phyloP scores from a whole-genome alignment of 2,797 vertebrate species.

The Micromesistius poutassou region DNA sequence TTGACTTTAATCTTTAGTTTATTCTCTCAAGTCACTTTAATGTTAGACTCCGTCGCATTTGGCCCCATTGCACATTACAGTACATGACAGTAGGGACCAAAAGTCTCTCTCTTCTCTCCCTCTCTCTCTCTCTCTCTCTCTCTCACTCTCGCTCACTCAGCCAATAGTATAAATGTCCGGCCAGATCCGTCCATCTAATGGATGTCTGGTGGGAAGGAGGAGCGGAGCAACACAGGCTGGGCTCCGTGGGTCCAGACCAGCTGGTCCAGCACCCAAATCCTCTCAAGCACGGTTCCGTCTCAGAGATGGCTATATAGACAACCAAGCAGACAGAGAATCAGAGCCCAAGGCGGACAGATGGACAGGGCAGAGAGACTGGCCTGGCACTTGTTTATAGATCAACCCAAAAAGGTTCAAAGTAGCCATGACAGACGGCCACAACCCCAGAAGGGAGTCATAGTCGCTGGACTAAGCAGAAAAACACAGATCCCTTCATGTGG shows the following conservation, averaged over 20 bases:
- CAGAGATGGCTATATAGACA: constrained; percentile 9
- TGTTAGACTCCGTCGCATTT: not conserved
- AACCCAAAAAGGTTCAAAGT: not conserved
- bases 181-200: constrained; percentile 32
- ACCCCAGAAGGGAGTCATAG: not conserved
- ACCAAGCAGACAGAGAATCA: constrained; percentile 11
- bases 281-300: constrained; percentile 17
- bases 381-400: not conserved
- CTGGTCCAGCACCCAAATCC: constrained; percentile 40
- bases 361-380: constrained; percentile 3
- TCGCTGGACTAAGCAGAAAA: not conserved
- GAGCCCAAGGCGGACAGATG: constrained; percentile 8
- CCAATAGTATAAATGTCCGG: constrained; percentile 42
- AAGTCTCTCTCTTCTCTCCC: constrained; percentile 7
- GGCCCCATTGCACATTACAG: constrained; percentile 35
- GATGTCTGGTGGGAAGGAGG: constrained; percentile 12
- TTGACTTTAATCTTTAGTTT: constrained; percentile 24
- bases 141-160: constrained; percentile 9
- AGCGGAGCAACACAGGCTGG: constrained; percentile 43
- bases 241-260: constrained; percentile 39
- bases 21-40: constrained; percentile 12
- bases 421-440: not conserved
- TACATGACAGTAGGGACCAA: constrained; percentile 23
- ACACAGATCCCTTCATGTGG: not conserved
- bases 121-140: not conserved